Percentiles rank a stretch among this genome's conserved stretches.
Conservation (phyloP, 2,113 vertebrate genomes). For the Synchiropus splendidus region DNA sequence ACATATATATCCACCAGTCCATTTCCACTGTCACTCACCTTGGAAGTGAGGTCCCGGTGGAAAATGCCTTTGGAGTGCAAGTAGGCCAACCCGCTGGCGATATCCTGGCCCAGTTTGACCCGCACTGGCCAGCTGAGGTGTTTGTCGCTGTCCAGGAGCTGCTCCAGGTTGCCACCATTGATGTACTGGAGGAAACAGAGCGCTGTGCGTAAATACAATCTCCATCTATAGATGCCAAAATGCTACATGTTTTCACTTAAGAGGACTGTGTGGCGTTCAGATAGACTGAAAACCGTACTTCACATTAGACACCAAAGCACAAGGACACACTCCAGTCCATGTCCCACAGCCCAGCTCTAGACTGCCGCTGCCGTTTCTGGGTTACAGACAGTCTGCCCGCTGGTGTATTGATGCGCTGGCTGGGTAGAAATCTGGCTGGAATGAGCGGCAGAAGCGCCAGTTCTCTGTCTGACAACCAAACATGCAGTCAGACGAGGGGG, state of each 20-base stretch:
- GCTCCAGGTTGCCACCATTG: conserved; percentile 94
- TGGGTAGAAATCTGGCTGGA: conserved; percentile 4
- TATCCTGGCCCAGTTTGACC: conserved; percentile 83
- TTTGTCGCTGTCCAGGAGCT: conserved; percentile 87
- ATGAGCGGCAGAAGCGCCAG: background rate
- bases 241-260: too few species aligned
- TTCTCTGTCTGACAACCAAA: too few species aligned
- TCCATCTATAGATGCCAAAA: too few species aligned
- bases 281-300: too few species aligned
- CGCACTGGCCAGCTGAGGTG: conserved; percentile 83
- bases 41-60: conserved; percentile 96
- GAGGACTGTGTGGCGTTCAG: too few species aligned
- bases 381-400: background rate
- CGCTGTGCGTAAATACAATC: too few species aligned
- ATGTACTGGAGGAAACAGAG: conserved; percentile 76
- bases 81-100: conserved; percentile 83
- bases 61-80: conserved; percentile 96
- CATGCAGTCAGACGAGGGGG: too few species aligned
- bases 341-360: too few species aligned
- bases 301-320: too few species aligned
- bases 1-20: too few species aligned
- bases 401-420: conserved; percentile 9
- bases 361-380: background rate
- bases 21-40: conserved; percentile 65
- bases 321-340: too few species aligned